Base-by-base conservation (phyloP, 2,888 invertebrate genomes). In the Agrochola litura region DNA sequence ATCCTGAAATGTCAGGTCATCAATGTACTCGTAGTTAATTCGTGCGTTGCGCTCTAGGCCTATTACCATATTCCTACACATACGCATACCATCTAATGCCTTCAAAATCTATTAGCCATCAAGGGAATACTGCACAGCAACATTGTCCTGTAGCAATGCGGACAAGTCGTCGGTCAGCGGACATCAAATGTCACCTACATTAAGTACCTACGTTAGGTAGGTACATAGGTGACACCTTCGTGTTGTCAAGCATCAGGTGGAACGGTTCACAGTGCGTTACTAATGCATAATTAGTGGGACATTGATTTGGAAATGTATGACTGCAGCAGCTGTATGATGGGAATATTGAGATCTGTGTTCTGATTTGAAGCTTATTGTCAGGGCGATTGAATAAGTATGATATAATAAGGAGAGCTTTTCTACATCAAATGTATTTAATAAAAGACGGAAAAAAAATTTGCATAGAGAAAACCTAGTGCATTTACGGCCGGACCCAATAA, bases 141-240 rank as follows among this genome's bases (percentile, higher is more conserved):
- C 73, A 67, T 75, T 69, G 66, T 64, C 19, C 72, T 78, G 81
- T 79, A 77, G 83, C 82, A 83, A 80, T 89, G 86, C 81, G 87
- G 89, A 88, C 89, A 87, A 79, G 89, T 83, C 75, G 85, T 89
- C 83, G 91, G 91, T 92, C 84, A 86, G 43, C 58, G 78, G 84
- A 90, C 90, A 90, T 84, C 88, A 84, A 87, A 88, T 84, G 87
- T 88, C 82, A 76, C 84, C 72, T 82, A 84, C 85, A 84, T 85
- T 89, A 86, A 81, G 84, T 77, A 86, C 86, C 81, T 81, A 79
- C 43, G 64, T 67, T 76, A 25, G 43, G 49, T 43, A 46, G 43
- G 49, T 43, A 37, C 6, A 5, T 73, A 52, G 41, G 41, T 54
- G 41, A 65, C 43, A 77, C 54, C 76, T 66, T 67, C 41, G 63